A percentile compares a stretch with the other conserved stretches of the same genome.
These are phyloP conservation scores for Metopia argyrocephala DNA, from an alignment of 2,888 invertebrate genomes.

Conservation along the genomic window DNA sequence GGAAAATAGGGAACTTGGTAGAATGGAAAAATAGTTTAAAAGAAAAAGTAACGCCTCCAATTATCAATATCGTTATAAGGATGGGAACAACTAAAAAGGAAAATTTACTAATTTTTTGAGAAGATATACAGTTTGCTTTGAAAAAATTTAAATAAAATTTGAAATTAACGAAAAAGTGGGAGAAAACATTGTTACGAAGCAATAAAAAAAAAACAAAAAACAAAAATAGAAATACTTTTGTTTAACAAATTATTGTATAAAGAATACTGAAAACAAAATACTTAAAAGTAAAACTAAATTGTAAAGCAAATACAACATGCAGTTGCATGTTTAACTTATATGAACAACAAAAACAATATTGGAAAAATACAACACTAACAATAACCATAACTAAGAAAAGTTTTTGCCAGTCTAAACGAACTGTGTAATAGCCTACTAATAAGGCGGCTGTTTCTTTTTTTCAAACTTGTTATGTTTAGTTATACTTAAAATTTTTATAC, in stretches of 20 bases:
- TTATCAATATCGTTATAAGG: conserved; percentile 61
- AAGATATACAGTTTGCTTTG: too few relatives aligned
- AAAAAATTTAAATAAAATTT: conserved; percentile 9
- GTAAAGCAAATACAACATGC: conserved; percentile 39
- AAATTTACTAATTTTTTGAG: too few relatives aligned
- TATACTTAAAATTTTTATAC: too few relatives aligned
- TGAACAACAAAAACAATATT: conserved; percentile 56
- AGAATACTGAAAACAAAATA: conserved; percentile 27
- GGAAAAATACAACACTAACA: conserved; percentile 31
- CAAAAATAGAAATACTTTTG: conserved; percentile 50
- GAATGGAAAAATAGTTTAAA: conserved; percentile 27
- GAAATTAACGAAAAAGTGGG: not conserved
- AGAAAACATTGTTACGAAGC: not conserved
- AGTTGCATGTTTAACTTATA: conserved; percentile 61
- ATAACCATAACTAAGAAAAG: conserved; percentile 17
- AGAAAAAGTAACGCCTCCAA: conserved; percentile 59
- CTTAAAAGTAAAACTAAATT: conserved; percentile 21
- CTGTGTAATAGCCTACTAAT: not conserved
- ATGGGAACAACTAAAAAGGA: not conserved
- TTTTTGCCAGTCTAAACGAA: not conserved
- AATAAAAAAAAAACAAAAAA: conserved; percentile 23
- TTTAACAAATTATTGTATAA: conserved; percentile 53
- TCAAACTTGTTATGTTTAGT: too few relatives aligned
- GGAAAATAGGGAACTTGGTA: conserved; percentile 3
- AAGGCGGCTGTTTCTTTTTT: not conserved